Conservation (phyloP, 2,797 vertebrate species). For the Podarcis siculus region DNA sequence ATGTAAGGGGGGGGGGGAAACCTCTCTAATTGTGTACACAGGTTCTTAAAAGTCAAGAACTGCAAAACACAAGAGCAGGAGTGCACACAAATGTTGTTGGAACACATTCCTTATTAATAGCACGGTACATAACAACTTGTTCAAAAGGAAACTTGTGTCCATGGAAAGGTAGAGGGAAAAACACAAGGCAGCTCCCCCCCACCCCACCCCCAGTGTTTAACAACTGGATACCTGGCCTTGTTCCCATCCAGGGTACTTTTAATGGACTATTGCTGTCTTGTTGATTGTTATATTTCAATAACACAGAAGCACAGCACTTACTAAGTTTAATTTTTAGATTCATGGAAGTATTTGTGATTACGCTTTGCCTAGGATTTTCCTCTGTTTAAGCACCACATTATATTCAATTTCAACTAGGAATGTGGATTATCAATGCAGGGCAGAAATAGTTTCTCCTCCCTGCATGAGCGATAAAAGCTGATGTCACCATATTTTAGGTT, state of each 20-base stretch:
- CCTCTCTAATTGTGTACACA: background rate
- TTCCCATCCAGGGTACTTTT: background rate
- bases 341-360: background rate
- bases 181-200: background rate
- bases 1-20: background rate
- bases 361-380: background rate
- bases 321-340: background rate
- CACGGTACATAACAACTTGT: background rate
- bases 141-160: background rate
- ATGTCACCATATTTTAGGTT: background rate
- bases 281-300: no score
- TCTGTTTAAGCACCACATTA: background rate
- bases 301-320: background rate
- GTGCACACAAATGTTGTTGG: background rate
- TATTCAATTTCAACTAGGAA: background rate
- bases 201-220: no score
- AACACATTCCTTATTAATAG: background rate
- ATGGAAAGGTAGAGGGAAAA: no score
- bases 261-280: background rate
- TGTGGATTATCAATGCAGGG: background rate
- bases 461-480: background rate
- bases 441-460: background rate
- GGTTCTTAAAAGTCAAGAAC: background rate
- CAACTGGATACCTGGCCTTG: background rate
- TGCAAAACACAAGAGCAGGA: background rate